These are phyloP conservation scores for Styela plicata DNA, from an alignment of 23 tunicate genomes.

Conservation along the genomic window DNA sequence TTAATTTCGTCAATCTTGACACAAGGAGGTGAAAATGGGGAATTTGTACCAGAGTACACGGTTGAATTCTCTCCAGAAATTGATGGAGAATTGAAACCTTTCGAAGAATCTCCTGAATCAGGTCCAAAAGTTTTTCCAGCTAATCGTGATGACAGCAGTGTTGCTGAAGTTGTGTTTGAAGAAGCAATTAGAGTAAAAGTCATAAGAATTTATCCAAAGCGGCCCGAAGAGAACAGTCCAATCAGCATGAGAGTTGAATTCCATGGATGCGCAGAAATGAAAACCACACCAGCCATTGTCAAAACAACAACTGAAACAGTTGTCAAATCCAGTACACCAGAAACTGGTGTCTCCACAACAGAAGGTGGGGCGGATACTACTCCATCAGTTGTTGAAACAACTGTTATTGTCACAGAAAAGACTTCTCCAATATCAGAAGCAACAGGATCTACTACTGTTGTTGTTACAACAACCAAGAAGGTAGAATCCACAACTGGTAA, in stretches of 20 bases:
- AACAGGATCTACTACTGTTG: not conserved
- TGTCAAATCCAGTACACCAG: not conserved
- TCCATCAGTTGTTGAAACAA: conserved; percentile 37
- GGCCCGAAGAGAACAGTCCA: conserved; percentile 4
- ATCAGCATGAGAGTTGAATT: conserved; percentile 48
- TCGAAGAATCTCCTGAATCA: not conserved
- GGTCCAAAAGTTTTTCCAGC: conserved; percentile 2
- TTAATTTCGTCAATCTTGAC: conserved; percentile 31
- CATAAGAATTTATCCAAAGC: conserved; percentile 29
- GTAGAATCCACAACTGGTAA: not conserved
- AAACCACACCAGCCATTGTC: conserved; percentile 40
- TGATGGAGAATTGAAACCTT: conserved; percentile 7
- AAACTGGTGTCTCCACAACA: not conserved
- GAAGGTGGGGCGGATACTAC: not conserved
- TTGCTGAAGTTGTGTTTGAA: conserved; percentile 17
- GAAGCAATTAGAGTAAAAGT: conserved; percentile 6
- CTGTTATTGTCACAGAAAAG: conserved; percentile 48
- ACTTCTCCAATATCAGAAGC: conserved; percentile 43
- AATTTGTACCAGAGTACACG: conserved; percentile 19
- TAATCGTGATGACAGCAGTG: not conserved
- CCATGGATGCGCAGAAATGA: conserved; percentile 39
- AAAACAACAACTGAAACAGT: conserved; percentile 51
- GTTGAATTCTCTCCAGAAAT: conserved; percentile 17
- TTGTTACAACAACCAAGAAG: not conserved
- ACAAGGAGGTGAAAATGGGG: conserved; percentile 50